Evolutionary conservation across 2,888 invertebrate genomes (phyloP).

Genomic region (Chromoteleia sp.): DNA sequence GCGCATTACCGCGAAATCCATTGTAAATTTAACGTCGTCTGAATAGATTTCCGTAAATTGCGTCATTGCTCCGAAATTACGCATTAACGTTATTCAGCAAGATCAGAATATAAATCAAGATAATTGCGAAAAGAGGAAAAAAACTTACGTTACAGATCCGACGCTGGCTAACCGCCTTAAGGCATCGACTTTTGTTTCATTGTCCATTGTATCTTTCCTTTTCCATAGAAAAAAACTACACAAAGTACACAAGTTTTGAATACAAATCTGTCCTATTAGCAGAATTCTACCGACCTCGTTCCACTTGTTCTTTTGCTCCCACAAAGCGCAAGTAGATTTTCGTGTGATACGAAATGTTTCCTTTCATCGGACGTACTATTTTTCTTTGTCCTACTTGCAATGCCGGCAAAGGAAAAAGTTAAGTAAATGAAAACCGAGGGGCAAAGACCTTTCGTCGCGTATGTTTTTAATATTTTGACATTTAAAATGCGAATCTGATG

Average conservation of each 20-base stretch:
- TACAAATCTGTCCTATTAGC: constrained; percentile 65
- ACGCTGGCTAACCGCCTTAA: constrained; percentile 45
- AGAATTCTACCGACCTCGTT: constrained; percentile 48
- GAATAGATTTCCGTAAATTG: constrained; percentile 26
- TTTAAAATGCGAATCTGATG: background rate
- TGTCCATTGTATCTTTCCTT: constrained; percentile 48
- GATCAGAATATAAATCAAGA: constrained; percentile 45
- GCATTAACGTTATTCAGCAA: constrained; percentile 24
- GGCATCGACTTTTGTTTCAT: constrained; percentile 62
- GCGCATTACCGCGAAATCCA: too few species aligned
- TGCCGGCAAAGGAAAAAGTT: constrained; percentile 10
- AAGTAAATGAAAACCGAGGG: constrained; percentile 31
- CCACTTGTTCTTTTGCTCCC: constrained; percentile 49
- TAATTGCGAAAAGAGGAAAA: constrained; percentile 40
- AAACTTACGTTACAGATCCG: constrained; percentile 34
- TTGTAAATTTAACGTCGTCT: constrained; percentile 20
- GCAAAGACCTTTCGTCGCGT: constrained; percentile 12
- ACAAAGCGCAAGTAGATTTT: constrained; percentile 63
- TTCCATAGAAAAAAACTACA: constrained; percentile 35
- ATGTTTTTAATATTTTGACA: background rate
- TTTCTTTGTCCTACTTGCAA: constrained; percentile 53
- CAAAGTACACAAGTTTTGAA: constrained; percentile 61
- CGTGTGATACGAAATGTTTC: constrained; percentile 53
- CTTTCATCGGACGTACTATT: constrained; percentile 43
- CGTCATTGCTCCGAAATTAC: constrained; percentile 18